phyloP scores from a whole-genome alignment of 2,113 vertebrate species.

The Leucosticte australis region DNA sequence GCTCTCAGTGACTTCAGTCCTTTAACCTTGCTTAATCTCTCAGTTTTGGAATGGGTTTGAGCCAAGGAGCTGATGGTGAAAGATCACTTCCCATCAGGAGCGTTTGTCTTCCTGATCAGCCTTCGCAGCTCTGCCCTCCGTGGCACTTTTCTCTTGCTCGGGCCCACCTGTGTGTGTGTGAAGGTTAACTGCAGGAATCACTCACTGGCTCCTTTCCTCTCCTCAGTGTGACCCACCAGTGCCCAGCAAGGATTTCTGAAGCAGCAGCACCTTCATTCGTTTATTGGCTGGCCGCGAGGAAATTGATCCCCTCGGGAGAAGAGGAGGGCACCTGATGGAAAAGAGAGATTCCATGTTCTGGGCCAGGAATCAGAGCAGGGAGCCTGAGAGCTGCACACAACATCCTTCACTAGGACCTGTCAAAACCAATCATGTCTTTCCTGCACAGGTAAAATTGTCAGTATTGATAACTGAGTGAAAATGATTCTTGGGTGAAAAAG shows the following conservation, averaged over 20 bases:
- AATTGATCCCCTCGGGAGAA: background rate
- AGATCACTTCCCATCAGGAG: background rate
- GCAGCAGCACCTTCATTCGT: background rate
- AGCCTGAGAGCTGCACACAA: background rate
- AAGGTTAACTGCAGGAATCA: conserved; percentile 18
- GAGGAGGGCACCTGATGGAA: background rate
- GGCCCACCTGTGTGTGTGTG: background rate
- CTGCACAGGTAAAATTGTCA: background rate
- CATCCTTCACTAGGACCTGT: background rate
- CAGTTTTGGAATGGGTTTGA: background rate
- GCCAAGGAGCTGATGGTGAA: background rate
- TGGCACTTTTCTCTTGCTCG: background rate
- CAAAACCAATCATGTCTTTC: background rate
- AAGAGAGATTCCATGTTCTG: background rate
- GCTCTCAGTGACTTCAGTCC: background rate
- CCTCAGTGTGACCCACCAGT: background rate
- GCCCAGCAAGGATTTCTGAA: background rate
- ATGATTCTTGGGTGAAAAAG: background rate
- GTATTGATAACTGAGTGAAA: background rate
- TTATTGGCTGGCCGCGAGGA: background rate
- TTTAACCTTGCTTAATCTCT: background rate
- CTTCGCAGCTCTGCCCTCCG: background rate
- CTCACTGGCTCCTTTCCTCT: background rate
- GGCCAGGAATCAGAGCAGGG: background rate
- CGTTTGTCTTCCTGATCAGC: background rate